phyloP scores from a whole-genome alignment of 2,888 invertebrate species.

The Lasius platythorax region DNA sequence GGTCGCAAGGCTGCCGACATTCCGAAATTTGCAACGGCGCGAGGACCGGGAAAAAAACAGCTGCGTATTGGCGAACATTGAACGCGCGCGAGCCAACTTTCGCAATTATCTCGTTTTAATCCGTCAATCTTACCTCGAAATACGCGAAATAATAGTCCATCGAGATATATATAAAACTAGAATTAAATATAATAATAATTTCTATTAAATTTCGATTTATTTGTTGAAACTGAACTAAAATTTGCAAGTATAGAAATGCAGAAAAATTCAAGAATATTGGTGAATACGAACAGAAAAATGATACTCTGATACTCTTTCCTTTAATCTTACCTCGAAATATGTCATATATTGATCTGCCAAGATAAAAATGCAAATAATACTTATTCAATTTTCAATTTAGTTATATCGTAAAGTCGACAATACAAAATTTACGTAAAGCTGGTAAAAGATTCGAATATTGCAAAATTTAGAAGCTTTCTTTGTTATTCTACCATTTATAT shows the following conservation, averaged over 20 bases:
- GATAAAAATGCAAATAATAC: background rate
- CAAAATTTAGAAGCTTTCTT: background rate
- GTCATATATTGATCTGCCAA: background rate
- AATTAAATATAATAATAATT: background rate
- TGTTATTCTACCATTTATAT: background rate
- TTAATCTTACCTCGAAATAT: background rate
- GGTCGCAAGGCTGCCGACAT: conserved; percentile 82
- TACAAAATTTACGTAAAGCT: background rate
- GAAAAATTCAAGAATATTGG: background rate
- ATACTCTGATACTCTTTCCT: background rate
- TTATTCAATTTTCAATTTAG: background rate
- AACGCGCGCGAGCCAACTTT: conserved; percentile 29
- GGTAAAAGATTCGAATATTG: background rate
- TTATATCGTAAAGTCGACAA: background rate
- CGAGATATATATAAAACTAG: background rate
- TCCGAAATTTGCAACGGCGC: conserved; percentile 81
- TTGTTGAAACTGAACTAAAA: background rate
- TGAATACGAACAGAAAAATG: background rate
- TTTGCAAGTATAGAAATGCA: background rate
- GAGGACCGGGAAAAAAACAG: conserved; percentile 47
- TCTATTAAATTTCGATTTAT: background rate
- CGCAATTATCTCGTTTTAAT: conserved; percentile 6
- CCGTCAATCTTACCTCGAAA: background rate
- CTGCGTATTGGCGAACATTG: conserved; percentile 25
- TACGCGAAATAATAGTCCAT: conserved; percentile 11